Evolutionary conservation across 2,888 invertebrate species (phyloP), one percentile per base, ranked within the genome.

Genomic region (Agrilus cyanescens): DNA sequence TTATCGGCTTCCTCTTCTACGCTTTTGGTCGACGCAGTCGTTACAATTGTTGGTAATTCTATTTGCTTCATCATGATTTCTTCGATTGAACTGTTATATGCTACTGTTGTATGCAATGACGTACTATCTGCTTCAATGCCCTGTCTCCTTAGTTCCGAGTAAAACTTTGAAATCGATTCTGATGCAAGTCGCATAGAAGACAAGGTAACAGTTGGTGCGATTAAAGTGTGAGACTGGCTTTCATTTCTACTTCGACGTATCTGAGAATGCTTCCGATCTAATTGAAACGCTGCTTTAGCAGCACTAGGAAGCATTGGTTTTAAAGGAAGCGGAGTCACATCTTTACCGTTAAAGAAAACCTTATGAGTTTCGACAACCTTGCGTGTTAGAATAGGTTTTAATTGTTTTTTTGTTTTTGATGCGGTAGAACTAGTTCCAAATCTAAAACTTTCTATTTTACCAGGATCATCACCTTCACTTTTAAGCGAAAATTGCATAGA

Each of bases 291-390:
- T 38, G 6, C 38, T 39, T 32, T 45, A 41, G 30, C 46, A 42
- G 42, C 2, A 25, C 25, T 50, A 43, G 34, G 46, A 36, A 29
- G 49, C 38, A 37, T 53, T 54, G 14, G 65, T 31, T 56, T 57
- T 25, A 72, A 53, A 12, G 59, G 54, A 45, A 66, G 66, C 1
- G 72, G 72, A 0, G 71, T 72, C 3, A 69, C 59, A 49, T 72
- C 67, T 13, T 57, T 46, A 1, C 64, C 66, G 7, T 65, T 53
- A n/a, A 56, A 52, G 7, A 54, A 12, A 7, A 46, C 37, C 37
- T 41, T 48, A 15, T 16, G 18, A 3, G 12, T 25, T 10, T 25
- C 25, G 10, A 25, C 25, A 25, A 25, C 25, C 25, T 25, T 25
- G 3, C 25, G 25, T 10, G 25, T 25, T 25, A 25, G 10, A 25